Evolutionary conservation across 2,888 invertebrate genomes (phyloP), one percentile per base, ranked within the genome.

Genomic region (Sphecodes monilicornis): DNA sequence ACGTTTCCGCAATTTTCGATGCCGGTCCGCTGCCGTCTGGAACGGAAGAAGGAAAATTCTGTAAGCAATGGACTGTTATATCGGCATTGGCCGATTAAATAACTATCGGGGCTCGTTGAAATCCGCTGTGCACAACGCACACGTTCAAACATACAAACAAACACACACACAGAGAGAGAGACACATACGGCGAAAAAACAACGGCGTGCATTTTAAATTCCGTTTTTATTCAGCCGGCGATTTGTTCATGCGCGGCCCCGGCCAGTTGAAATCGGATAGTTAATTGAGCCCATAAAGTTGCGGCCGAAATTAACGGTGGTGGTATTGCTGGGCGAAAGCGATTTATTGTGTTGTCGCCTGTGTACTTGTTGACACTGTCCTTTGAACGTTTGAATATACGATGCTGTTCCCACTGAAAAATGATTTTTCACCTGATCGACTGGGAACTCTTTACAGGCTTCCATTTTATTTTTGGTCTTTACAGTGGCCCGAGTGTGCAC

Each of bases 61-160:
- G 80, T 82, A 82, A 82, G 82, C 82, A 82, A 82, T 80, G 66
- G 80, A 71, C 82, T 75, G 36, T 80, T 80, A 75, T 80, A 80
- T 22, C 50, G 64, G 16, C 79, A 29, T 60, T 29, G 50, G n/a
- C 50, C 78, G 78, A 78, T 72, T 78, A 78, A 81, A 81, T 50
- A 22, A 73, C 68, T 69, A 74, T 75, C 54, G 80, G 72, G 10
- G n/a, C 6, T 13, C 66, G 32, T 11, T 22, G 64, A 39, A 64
- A 64, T 74, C 16, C 39, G 18, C 26, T 43, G 39, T n/a, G 5
- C 36, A 8, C 8, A 16, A 2, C 6, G 32, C 26, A 29, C 26
- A 16, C n/a, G n/a, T n/a, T n/a, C n/a, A n/a, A n/a, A n/a, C n/a
- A n/a, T n/a, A n/a, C n/a, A n/a, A n/a, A n/a, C n/a, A n/a, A n/a